A percentile compares a stretch with the other conserved stretches of the same genome.
Evolutionary conservation across 2,113 vertebrate species (phyloP).

Genomic region (Oncorhynchus kisutch): DNA sequence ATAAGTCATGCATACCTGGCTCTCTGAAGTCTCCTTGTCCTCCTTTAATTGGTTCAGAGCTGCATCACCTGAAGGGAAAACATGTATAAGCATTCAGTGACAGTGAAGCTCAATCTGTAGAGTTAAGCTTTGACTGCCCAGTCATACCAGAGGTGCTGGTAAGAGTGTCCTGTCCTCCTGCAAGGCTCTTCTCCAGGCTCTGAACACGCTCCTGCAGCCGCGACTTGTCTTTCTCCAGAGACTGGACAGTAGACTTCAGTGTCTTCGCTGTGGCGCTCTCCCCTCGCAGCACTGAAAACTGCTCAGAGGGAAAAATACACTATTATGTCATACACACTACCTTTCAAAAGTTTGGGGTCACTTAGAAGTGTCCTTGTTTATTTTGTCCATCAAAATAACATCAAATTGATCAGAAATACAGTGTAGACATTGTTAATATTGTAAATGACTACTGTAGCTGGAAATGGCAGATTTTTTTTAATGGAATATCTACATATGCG

Average conservation of each 20-base stretch:
- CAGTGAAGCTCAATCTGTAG: neutral
- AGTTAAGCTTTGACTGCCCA: neutral
- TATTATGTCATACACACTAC: neutral
- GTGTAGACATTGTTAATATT: too few species aligned
- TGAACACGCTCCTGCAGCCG: constrained; percentile 84
- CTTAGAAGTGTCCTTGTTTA: too few species aligned
- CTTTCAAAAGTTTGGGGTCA: too few species aligned
- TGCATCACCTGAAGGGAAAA: constrained; percentile 73
- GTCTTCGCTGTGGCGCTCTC: constrained; percentile 81
- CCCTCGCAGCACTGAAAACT: constrained; percentile 81
- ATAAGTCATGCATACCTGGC: constrained; percentile 75
- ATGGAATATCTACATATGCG: too few species aligned
- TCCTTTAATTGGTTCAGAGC: constrained; percentile 77
- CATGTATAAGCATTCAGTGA: neutral
- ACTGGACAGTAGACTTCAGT: constrained; percentile 80
- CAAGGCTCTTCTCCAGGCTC: constrained; percentile 82
- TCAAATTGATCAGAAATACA: too few species aligned
- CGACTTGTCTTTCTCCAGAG: constrained; percentile 84
- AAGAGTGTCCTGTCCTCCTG: constrained; percentile 56
- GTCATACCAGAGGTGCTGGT: constrained; percentile 47
- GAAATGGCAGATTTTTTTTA: too few species aligned
- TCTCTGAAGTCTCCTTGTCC: constrained; percentile 81
- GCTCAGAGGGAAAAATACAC: constrained; percentile 6
- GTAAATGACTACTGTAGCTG: too few species aligned
- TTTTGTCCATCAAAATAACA: too few species aligned